Conservation (phyloP, 1,140 invertebrate genomes). For the Zaprionus gabonicus region DNA sequence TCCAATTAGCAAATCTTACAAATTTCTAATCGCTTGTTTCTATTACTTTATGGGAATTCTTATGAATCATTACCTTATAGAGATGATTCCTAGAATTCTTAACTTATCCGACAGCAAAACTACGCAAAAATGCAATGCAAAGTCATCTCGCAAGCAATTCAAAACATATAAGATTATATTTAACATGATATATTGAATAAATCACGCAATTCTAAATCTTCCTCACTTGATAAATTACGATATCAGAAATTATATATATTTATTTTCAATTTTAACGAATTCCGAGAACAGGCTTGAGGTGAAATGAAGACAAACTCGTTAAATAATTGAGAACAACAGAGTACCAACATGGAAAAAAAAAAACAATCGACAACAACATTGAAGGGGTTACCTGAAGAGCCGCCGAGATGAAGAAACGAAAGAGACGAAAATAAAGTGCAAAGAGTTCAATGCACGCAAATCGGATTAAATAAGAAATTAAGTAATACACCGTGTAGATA, state of each 20-base stretch:
- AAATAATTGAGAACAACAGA: constrained; percentile 54
- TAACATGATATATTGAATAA: not conserved
- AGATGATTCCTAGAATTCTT: too few relatives aligned
- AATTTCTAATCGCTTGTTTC: constrained; percentile 2
- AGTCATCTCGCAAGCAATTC: too few relatives aligned
- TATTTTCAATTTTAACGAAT: not conserved
- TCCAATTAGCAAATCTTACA: constrained; percentile 14
- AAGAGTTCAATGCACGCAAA: constrained; percentile 79
- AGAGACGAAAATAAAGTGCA: constrained; percentile 19
- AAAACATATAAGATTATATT: too few relatives aligned
- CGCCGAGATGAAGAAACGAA: constrained; percentile 26
- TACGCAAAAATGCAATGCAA: too few relatives aligned
- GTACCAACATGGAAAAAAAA: constrained; percentile 9
- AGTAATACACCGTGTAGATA: constrained; percentile 62
- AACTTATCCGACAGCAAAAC: too few relatives aligned
- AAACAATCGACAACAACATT: constrained; percentile 44
- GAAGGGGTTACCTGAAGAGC: not conserved
- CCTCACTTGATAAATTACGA: not conserved
- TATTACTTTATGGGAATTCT: too few relatives aligned
- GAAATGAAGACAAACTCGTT: constrained; percentile 56
- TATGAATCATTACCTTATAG: too few relatives aligned
- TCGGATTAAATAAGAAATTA: constrained; percentile 81
- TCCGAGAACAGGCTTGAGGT: constrained; percentile 10
- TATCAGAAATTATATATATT: constrained; percentile 1
- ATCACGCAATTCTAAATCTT: not conserved